phyloP scores from a whole-genome alignment of 2,113 vertebrate genomes.

The Tenrec ecaudatus region DNA sequence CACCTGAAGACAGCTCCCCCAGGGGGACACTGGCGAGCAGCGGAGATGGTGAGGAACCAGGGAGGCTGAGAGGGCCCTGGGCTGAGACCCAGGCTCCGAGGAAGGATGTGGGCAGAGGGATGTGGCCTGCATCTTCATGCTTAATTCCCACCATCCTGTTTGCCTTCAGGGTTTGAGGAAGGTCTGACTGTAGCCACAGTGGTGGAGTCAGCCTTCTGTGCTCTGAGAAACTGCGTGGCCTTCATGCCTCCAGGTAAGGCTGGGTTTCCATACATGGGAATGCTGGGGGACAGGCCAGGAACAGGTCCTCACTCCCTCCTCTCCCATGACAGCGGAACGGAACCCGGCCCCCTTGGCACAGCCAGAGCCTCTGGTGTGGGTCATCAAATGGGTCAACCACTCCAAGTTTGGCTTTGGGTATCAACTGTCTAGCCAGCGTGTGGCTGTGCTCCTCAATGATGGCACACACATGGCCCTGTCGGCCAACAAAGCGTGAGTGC shows the following conservation, averaged over 20 bases:
- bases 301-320: constrained; percentile 35
- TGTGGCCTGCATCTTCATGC: neutral
- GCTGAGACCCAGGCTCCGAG: neutral
- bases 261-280: neutral
- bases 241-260: constrained; percentile 94
- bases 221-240: constrained; percentile 93
- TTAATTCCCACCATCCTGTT: constrained; percentile 32
- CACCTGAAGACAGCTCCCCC: constrained; percentile 93
- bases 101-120: neutral
- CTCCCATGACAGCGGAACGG: constrained; percentile 87
- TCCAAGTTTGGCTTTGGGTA: constrained; percentile 99
- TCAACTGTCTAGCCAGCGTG: constrained; percentile 96
- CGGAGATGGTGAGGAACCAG: constrained; percentile 91
- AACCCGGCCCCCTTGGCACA: constrained; percentile 93
- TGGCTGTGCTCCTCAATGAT: constrained; percentile 97
- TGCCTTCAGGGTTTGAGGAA: constrained; percentile 92
- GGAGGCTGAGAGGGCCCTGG: neutral
- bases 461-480: constrained; percentile 96
- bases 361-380: constrained; percentile 95
- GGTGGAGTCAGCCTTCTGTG: constrained; percentile 91
- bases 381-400: constrained; percentile 99
- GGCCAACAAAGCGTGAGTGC: constrained; percentile 91
- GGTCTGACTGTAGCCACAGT: constrained; percentile 91
- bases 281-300: neutral
- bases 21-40: constrained; percentile 95